phyloP scores from a whole-genome alignment of 2,113 vertebrate genomes.

The Prunella himalayana region DNA sequence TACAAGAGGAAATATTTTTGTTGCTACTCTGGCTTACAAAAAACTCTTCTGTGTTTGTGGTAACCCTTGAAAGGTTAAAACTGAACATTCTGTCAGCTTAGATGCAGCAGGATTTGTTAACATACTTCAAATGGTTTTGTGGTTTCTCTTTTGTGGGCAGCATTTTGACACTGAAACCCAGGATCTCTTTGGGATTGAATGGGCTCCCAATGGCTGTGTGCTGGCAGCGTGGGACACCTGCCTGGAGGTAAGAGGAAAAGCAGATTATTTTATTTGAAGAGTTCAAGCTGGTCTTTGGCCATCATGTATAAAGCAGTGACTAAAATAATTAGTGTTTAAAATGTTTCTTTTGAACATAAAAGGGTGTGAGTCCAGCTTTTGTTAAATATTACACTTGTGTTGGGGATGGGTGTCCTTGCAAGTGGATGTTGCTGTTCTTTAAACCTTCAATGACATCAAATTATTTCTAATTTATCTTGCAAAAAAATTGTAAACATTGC shows the following conservation, averaged over 20 bases:
- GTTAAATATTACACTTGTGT: not conserved
- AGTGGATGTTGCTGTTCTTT: not conserved
- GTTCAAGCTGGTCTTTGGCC: not conserved
- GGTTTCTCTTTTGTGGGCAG: constrained; percentile 59
- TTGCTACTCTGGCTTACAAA: not conserved
- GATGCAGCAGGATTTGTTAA: not conserved
- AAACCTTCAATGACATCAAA: not conserved
- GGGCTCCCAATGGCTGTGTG: constrained; percentile 95
- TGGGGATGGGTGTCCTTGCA: not conserved
- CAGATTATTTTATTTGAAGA: not conserved
- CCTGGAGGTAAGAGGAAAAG: constrained; percentile 81
- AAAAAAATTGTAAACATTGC: not conserved
- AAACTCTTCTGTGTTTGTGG: not conserved
- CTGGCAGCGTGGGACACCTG: constrained; percentile 91
- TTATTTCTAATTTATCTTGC: not conserved
- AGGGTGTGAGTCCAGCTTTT: not conserved
- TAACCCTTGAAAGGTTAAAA: not conserved
- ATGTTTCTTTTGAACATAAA: not conserved
- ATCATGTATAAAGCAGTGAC: not conserved
- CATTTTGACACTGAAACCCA: constrained; percentile 95
- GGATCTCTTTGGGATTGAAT: constrained; percentile 89
- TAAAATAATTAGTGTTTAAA: not conserved
- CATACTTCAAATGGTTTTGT: not conserved
- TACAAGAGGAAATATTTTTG: not conserved
- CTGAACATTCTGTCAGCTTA: not conserved